Percentiles rank a stretch among this genome's conserved stretches.
These are phyloP conservation scores for Folsomia manolachei DNA, from an alignment of 2,888 invertebrate species.

Conservation along the genomic window DNA sequence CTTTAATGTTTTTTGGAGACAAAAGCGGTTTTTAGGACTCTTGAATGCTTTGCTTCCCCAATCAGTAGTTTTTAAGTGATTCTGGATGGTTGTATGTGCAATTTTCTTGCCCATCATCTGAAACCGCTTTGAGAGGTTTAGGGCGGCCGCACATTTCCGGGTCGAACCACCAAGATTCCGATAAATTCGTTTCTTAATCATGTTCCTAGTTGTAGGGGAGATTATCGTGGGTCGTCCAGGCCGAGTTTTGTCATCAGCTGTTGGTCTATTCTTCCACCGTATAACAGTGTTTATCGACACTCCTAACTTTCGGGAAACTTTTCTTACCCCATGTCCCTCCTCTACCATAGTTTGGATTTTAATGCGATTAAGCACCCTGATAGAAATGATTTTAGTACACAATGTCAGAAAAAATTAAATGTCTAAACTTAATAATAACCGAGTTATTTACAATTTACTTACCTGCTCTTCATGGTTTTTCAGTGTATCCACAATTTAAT, in stretches of 20 bases:
- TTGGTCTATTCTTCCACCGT: background rate
- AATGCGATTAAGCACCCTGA: background rate
- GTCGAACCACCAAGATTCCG: background rate
- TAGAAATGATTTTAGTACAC: background rate
- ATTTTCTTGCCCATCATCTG: background rate
- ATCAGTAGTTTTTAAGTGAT: background rate
- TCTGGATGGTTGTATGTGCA: background rate
- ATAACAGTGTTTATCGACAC: background rate
- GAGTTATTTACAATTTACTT: background rate
- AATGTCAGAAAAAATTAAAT: background rate
- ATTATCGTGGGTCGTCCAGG: slow-evolving; percentile 3
- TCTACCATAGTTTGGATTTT: background rate
- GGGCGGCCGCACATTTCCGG: background rate
- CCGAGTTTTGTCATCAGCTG: background rate
- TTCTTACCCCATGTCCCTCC: background rate
- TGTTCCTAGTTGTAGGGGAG: background rate
- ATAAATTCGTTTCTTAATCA: background rate
- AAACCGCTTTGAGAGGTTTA: background rate
- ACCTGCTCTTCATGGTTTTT: background rate
- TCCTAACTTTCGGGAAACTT: background rate
- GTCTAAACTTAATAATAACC: background rate
- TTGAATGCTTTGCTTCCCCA: background rate
- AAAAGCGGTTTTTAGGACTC: slow-evolving; percentile 1
- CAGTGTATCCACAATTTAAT: background rate
- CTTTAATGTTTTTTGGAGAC: background rate